These are phyloP conservation scores for Eulemur mongoz DNA, from an alignment of 2,797 vertebrate genomes.

Conservation along the genomic window DNA sequence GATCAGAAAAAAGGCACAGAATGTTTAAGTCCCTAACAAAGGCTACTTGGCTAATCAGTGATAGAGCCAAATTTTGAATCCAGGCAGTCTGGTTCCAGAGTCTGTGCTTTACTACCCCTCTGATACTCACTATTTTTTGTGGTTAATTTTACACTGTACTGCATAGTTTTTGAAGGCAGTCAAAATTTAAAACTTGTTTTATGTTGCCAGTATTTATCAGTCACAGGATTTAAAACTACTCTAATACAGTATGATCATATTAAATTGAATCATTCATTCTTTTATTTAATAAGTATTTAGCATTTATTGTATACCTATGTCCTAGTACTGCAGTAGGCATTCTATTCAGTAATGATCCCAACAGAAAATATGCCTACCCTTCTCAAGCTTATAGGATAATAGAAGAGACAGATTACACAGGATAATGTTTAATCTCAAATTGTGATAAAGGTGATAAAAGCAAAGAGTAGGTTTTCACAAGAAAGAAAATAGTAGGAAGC, in stretches of 20 bases:
- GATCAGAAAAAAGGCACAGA: not conserved
- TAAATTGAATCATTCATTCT: not conserved
- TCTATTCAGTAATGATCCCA: not conserved
- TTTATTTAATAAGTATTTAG: slow-evolving; percentile 6
- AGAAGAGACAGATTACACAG: not conserved
- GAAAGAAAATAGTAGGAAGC: not conserved
- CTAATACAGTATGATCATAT: not conserved
- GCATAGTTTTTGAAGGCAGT: not conserved
- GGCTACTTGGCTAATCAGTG: not conserved
- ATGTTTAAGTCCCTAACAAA: not conserved
- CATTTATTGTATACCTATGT: not conserved
- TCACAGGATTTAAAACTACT: not conserved
- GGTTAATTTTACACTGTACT: not conserved
- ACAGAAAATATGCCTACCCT: not conserved
- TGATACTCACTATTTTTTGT: not conserved
- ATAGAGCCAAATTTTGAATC: not conserved
- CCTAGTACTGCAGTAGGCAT: not conserved
- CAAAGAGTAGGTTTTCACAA: not conserved
- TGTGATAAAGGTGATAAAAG: not conserved
- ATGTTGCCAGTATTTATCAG: not conserved
- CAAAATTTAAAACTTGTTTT: not conserved
- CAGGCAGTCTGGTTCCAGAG: not conserved
- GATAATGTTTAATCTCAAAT: not conserved
- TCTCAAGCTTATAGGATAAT: not conserved
- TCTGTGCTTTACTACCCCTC: not conserved